Evolutionary conservation across 1,140 invertebrate species (phyloP), one percentile per base, ranked within the genome.

Genomic region (Asbolus verrucosus): DNA sequence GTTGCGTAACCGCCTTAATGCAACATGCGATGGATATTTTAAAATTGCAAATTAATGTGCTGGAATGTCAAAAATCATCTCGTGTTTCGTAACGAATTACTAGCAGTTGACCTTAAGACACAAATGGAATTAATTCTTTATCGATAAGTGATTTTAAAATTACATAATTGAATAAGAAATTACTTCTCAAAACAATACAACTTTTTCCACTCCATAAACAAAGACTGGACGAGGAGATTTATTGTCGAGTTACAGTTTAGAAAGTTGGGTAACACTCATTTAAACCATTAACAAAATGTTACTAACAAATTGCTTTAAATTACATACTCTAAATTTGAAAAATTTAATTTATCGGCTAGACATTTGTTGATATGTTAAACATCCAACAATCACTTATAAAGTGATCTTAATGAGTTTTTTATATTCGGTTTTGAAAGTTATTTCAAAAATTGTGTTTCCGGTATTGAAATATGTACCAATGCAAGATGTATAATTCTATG

Each of bases 241-340:
- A 50, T 50, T 50, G 13, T 41, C 43, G 18, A 19, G 21, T 4
- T 21, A 18, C n/a, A 19, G 6, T 19, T 50, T 50, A 50, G 43
- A 50, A 50, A 50, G 43, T 21, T 5, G 27, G 39, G 14, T 14
- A 16, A 19, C 6, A 3, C n/a, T n/a, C 6, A n/a, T 11, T 36
- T 36, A 36, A 36, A 36, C 43, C 21, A 50, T 50, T 50, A 46
- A 21, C 41, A 50, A 50, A 50, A 50, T 50, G 43, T 21, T 21
- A 1, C 13, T 8, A 18, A 21, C 18, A 18, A 50, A 50, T 50
- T 50, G 18, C 16, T 21, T n/a, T 1, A 50, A 50, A 50, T 50
- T 50, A 50, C n/a, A n/a, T n/a, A n/a, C n/a, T n/a, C n/a, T 50
- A 21, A 2, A 11, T 6, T 36, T n/a, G 6, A n/a, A 36, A 36